Evolutionary conservation across 2,888 invertebrate genomes (phyloP), one percentile per base, ranked within the genome.

Genomic region (Julus scandinavius): DNA sequence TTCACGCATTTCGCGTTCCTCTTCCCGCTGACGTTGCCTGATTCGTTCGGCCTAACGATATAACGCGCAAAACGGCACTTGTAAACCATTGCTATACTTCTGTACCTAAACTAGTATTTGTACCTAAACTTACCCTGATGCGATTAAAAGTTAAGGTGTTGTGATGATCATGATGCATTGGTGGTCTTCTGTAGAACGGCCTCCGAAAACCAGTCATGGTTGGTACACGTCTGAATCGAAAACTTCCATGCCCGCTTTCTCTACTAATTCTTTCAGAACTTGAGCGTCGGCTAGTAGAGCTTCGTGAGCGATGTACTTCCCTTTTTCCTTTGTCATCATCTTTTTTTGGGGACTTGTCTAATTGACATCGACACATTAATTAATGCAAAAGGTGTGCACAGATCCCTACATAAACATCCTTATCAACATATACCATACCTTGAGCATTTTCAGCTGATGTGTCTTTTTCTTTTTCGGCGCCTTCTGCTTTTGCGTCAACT

Each of bases 11-110:
- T 90, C 89, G 63, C 92, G 93, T 88, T 95, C 94, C 41, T 97
- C 94, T 90, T 97, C 96, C 4, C 96, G 94, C 91, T 97, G 96
- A 84, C 97, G 94, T 38, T 95, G 93, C 2, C 89, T 45, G n/a
- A 88, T 20, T 41, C 89, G 83, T 54, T 89, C 89, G 5, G 84
- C 89, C 89, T 89, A 63, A 58, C 15, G 40, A 40, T 0, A 83
- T 29, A 29, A 45, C 45, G 1, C 45, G 45, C 7, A n/a, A 83
- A 83, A 29, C 1, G 13, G 20, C 72, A 72, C 0, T 72, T 72
- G 6, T 45, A 7, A 45, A 1, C 7, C 45, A 45, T 7, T 49
- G 50, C 20, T 15, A 38, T 1, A 11, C 72, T 20, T 83, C 72
- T 5, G 29, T 11, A 9, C 6, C 29, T 11, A 72, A n/a, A 72